Evolutionary conservation across 1,140 invertebrate species (phyloP), one percentile per base, ranked within the genome.

Genomic region (Bombus breviceps): DNA sequence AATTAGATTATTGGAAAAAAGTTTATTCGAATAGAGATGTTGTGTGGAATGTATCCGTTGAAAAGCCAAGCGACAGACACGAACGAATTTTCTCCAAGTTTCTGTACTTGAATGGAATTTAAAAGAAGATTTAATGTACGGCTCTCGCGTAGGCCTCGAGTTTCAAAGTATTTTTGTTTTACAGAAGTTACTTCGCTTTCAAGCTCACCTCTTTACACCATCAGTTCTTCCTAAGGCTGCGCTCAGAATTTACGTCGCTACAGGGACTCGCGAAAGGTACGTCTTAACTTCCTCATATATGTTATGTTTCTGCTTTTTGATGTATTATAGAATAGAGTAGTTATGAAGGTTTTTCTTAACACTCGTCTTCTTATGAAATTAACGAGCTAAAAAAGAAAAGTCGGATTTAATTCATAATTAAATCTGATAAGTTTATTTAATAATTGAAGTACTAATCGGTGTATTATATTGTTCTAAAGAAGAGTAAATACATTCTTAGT

Each of bases 201-300:
- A 97, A 97, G 92, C 93, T 97, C 53, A 97, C 97, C 18, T 97
- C 97, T 6, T 92, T 97, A 39, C 97, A 97, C 92, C 97, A 97
- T 92, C 96, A 97, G 91, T 97, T 97, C 92, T 97, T 97, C 94
- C 95, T 97, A 86, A 97, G 97, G 92, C 93, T 97, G 43, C 96
- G 97, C 89, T 96, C 96, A 25, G 97, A 97, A 92, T 96, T 97
- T 57, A 97, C 96, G 53, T 97, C 97, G 66, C 95, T 97, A 57
- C 96, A 96, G 91, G 96, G 96, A 81, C 95, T 97, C 87, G 96
- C 97, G 43, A 96, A 96, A 95, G 97, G 94, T 94, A 91, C 57
- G 74, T 76, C 39, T 83, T 53, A 59, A 68, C 34, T 79, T 75
- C 4, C 3, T 32, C 15, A 9, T 13, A n/a, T 28, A 12, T 37